Base-by-base conservation (phyloP, 2,888 invertebrate species). In the Agrenia bidenticulata region DNA sequence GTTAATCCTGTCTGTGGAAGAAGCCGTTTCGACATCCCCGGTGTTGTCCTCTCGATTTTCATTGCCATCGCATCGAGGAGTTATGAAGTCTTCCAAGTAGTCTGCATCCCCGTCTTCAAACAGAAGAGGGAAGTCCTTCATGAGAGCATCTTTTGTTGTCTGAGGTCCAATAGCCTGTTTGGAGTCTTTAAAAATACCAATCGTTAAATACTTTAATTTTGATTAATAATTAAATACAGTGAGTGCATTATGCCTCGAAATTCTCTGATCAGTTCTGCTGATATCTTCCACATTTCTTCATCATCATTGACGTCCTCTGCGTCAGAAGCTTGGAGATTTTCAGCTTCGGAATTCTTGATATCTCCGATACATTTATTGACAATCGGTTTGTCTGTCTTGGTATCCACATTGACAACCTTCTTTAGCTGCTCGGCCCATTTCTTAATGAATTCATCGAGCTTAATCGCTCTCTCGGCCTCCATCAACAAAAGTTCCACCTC, bases 401-500 rank as follows among this genome's bases (percentile, higher is more conserved):
- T 39, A 19, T 17, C 49, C 51, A 32, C 56, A 2, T 26, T 37
- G 2, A 61, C 17, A 0, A 58, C 51, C 13, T 61, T 51, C 15
- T 41, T 54, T 45, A 68, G 58, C 49, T 63, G 57, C 11, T 21
- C 19, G 39, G 68, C 41, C 68, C 68, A 68, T 24, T 65, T 41
- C 24, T 68, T 57, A 23, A 68, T 62, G 15, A 62, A 58, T n/a
- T 39, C 59, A 39, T 68, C 62, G 39, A 68, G 39, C 27, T 45
- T 26, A 19, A 68, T n/a, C 13, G 62, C 58, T n/a, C 60, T 64
- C 5, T 68, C 68, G 0, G 64, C 53, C 42, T 68, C 68, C 27
- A 55, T 53, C 7, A 68, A 55, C 24, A 68, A 45, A 2, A 56
- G 51, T 23, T 67, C 61, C 17, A 53, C 5, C n/a, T 59, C 45